phyloP scores from a whole-genome alignment of 2,113 vertebrate species.

The human region GRCh38 chr11:49246001-49246500 shows the following conservation, averaged over 20 bases:
- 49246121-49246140: too few relatives aligned
- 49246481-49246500: conserved; percentile 14
- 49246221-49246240: background rate
- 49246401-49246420: background rate
- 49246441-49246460: background rate
- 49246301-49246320: background rate
- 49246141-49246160: background rate
- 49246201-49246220: background rate
- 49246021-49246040: too few relatives aligned
- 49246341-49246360: conserved; percentile 12
- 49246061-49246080: too few relatives aligned
- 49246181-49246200: background rate
- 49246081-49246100: too few relatives aligned
- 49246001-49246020: too few relatives aligned
- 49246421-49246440: conserved; percentile 5
- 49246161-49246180: background rate
- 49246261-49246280: background rate
- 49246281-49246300: background rate
- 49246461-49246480: background rate
- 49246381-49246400: background rate
- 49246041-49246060: too few relatives aligned
- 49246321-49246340: background rate
- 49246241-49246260: background rate
- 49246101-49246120: too few relatives aligned
- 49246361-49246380: background rate